Conservation (phyloP, 2,888 invertebrate genomes). For the Germaria angustata region DNA sequence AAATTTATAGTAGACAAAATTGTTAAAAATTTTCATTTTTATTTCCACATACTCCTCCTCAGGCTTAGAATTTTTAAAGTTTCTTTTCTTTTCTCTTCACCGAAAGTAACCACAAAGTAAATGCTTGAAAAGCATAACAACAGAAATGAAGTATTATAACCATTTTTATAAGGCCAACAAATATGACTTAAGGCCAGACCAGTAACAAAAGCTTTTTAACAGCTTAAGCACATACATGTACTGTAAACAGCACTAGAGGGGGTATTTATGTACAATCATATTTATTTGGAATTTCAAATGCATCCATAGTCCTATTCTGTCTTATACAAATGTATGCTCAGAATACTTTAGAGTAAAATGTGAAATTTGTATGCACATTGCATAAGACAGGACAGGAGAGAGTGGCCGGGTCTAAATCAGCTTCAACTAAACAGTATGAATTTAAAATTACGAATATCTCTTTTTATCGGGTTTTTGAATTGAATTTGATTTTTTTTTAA, state of each 20-base stretch:
- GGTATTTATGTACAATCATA: neutral
- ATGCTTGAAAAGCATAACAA: slow-evolving; percentile 30
- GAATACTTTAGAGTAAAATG: slow-evolving; percentile 26
- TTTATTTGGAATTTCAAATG: slow-evolving; percentile 24
- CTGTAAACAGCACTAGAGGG: neutral
- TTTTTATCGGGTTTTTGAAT: too few relatives aligned
- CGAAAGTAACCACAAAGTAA: slow-evolving; percentile 15
- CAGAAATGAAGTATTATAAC: slow-evolving; percentile 33
- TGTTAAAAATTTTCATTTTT: too few relatives aligned
- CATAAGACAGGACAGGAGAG: neutral
- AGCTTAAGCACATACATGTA: slow-evolving; percentile 9
- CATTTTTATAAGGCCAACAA: neutral
- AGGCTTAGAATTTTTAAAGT: too few relatives aligned
- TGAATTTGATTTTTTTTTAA: too few relatives aligned
- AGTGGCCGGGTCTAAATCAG: neutral
- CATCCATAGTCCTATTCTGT: neutral
- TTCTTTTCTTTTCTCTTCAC: too few relatives aligned
- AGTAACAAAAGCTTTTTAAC: slow-evolving; percentile 6
- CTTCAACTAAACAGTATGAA: neutral
- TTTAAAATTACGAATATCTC: too few relatives aligned
- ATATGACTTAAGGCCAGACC: slow-evolving; percentile 8
- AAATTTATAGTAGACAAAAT: too few relatives aligned
- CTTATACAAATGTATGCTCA: neutral
- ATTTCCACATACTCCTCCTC: too few relatives aligned
- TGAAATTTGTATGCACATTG: slow-evolving; percentile 3